Evolutionary conservation across 2,888 invertebrate genomes (phyloP).

Genomic region (Rhingia campestris): DNA sequence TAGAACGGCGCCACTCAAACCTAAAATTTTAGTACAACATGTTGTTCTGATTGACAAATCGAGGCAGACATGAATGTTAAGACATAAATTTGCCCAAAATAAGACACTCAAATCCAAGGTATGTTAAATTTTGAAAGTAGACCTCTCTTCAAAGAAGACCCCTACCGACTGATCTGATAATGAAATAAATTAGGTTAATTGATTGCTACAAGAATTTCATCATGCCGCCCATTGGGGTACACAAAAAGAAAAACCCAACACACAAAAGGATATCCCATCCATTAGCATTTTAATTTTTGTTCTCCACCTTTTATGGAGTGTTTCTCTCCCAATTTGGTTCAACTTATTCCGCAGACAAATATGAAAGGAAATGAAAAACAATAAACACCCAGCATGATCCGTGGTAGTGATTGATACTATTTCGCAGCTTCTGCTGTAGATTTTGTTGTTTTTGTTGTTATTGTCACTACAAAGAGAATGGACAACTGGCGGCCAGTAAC

Average conservation of each 20-base stretch:
- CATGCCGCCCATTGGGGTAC: constrained; percentile 14
- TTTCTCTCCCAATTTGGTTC: constrained; percentile 60
- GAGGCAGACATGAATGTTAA: neutral
- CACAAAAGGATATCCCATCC: constrained; percentile 55
- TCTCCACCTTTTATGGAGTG: constrained; percentile 33
- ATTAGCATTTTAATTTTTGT: constrained; percentile 51
- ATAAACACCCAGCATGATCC: constrained; percentile 71
- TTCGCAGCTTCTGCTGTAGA: constrained; percentile 53
- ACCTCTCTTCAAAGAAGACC: no score
- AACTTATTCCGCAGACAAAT: constrained; percentile 13
- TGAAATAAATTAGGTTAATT: constrained; percentile 66
- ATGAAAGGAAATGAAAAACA: constrained; percentile 67
- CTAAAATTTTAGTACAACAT: neutral
- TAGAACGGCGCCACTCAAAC: neutral
- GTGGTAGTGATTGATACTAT: constrained; percentile 55
- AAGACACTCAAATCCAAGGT: neutral
- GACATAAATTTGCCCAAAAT: neutral
- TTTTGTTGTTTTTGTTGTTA: constrained; percentile 9
- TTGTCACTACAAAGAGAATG: constrained; percentile 5
- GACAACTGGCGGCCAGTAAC: constrained; percentile 7
- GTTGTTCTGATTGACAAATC: neutral
- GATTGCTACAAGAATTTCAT: constrained; percentile 60
- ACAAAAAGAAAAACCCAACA: neutral
- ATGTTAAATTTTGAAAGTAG: neutral
- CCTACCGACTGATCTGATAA: constrained; percentile 38